phyloP scores from a whole-genome alignment of 1,140 invertebrate species.

The Theocolax elegans region DNA sequence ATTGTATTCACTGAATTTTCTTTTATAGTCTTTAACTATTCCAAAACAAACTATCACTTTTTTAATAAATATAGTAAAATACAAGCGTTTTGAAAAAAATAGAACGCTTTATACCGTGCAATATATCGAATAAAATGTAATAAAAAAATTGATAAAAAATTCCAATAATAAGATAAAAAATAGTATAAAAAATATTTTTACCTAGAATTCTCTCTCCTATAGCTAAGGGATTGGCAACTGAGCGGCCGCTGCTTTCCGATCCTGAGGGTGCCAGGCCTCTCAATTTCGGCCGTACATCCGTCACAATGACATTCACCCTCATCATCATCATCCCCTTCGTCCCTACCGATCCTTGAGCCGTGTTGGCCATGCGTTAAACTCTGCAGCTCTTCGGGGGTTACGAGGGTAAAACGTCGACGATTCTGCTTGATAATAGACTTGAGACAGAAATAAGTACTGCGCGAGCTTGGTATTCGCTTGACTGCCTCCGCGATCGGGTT shows the following conservation, averaged over 20 bases:
- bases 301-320: constrained; percentile 3
- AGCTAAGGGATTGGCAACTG: constrained; percentile 29
- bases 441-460: constrained; percentile 57
- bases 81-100: too few relatives aligned
- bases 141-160: background rate
- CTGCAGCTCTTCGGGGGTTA: constrained; percentile 57
- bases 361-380: constrained; percentile 1
- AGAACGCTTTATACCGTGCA: too few relatives aligned
- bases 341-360: background rate
- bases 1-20: too few relatives aligned
- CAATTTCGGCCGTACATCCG: constrained; percentile 8
- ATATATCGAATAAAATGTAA: background rate
- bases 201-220: constrained; percentile 32
- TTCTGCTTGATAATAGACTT: constrained; percentile 64
- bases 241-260: constrained; percentile 51
- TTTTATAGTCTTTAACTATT: too few relatives aligned
- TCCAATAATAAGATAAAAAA: background rate
- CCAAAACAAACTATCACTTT: too few relatives aligned
- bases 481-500: constrained; percentile 55
- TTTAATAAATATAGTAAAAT: too few relatives aligned
- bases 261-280: constrained; percentile 41
- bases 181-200: background rate
- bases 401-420: constrained; percentile 58
- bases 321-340: background rate
- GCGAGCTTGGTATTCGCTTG: constrained; percentile 50